A percentile compares a stretch with the other conserved stretches of the same genome.
These are phyloP conservation scores for Thaumetopoea pityocampa DNA, from an alignment of 1,140 invertebrate genomes.

Conservation along the genomic window DNA sequence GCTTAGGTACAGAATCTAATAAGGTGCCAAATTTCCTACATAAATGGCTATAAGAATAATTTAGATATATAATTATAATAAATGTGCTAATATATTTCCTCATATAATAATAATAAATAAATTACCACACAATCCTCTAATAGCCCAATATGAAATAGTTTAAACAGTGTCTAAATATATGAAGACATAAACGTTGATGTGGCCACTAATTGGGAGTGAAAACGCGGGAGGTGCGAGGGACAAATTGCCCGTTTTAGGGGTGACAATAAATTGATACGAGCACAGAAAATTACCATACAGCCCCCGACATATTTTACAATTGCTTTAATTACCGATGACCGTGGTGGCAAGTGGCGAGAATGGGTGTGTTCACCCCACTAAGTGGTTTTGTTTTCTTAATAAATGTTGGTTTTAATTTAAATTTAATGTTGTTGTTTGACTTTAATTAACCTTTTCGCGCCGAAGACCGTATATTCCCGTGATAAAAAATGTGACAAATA, in stretches of 20 bases:
- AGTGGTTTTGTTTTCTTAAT: constrained; percentile 20
- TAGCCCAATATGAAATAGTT: constrained; percentile 29
- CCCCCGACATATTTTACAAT: constrained; percentile 49
- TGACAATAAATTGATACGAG: constrained; percentile 65
- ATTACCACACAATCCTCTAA: too few species aligned
- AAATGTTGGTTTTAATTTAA: constrained; percentile 12
- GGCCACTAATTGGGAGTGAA: constrained; percentile 54
- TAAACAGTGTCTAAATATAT: constrained; percentile 31
- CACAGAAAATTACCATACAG: constrained; percentile 51
- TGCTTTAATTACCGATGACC: constrained; percentile 52
- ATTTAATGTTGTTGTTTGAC: constrained; percentile 7
- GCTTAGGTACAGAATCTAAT: too few species aligned
- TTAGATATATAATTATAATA: too few species aligned
- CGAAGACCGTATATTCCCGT: too few species aligned
- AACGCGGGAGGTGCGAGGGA: constrained; percentile 40
- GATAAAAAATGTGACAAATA: too few species aligned
- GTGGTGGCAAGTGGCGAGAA: constrained; percentile 33
- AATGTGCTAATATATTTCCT: too few species aligned
- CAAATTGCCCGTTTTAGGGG: constrained; percentile 62
- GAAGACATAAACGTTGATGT: constrained; percentile 55
- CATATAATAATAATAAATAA: too few species aligned
- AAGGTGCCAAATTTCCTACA: too few species aligned
- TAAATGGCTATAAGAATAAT: too few species aligned
- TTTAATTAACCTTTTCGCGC: too few species aligned
- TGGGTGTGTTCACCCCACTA: constrained; percentile 20